Evolutionary conservation across 2,888 invertebrate species (phyloP), one percentile per base, ranked within the genome.

Genomic region (Drosophila anomelani): DNA sequence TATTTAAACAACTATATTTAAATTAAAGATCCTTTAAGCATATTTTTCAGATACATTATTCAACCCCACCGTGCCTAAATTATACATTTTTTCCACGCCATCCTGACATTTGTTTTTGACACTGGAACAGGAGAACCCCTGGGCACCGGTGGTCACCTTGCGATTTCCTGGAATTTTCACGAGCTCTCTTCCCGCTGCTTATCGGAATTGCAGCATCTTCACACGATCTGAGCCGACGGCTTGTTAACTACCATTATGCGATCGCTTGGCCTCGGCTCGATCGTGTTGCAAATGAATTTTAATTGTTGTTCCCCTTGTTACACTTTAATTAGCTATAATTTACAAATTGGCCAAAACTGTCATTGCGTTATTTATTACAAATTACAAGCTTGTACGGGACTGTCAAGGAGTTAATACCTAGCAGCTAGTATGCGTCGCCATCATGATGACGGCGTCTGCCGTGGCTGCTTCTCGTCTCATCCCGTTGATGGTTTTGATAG

Each of bases 251-350:
- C 68, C 61, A 47, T 47, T 58, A 66, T 69, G 46, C 34, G 43
- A n/a, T 54, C n/a, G 15, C 44, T 23, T 26, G 56, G 46, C 46
- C 55, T 32, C 15, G 3, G 8, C 69, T 59, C 71, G 62, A 49
- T 47, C 76, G 74, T 86, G 90, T 87, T 74, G 77, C 74, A 90
- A 86, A 86, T 86, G 82, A 90, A 90, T 86, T 86, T 90, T 86
- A 90, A 86, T 86, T 86, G 89, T 73, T 47, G 62, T 60, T 63
- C 36, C 8, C 15, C 58, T 57, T 57, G 59, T 34, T 34, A 15
- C 49, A 13, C 51, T 36, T 34, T 43, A 51, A 39, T 66, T 36
- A 41, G 44, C 63, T 74, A 87, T 87, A 68, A 72, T 69, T 69
- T 72, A 46, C 73, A 69, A 60, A 46, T 69, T 51, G 49, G 38